Conservation (phyloP, 2,113 vertebrate genomes). For the Clarias gariepinus region DNA sequence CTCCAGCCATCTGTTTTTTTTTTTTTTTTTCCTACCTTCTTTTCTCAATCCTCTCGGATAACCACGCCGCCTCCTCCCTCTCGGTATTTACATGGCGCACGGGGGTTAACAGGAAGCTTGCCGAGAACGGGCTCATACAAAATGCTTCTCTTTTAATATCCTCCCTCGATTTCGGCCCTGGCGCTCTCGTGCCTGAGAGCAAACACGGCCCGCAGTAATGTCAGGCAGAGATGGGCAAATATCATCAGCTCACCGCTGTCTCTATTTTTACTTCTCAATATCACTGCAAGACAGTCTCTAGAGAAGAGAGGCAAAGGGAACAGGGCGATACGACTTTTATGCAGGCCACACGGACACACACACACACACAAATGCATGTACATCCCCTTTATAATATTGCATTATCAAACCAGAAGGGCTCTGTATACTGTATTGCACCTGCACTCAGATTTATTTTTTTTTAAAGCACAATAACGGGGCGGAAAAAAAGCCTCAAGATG, state of each 20-base stretch:
- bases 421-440: conserved; percentile 23
- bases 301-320: conserved; percentile 29
- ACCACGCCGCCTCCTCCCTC: conserved; percentile 59
- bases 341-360: conserved; percentile 9
- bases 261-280: conserved; percentile 73
- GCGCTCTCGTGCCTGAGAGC: conserved; percentile 60
- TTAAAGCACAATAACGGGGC: neutral
- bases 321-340: conserved; percentile 22
- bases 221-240: conserved; percentile 72
- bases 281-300: conserved; percentile 33
- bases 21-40: neutral
- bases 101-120: conserved; percentile 56
- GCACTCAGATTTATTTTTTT: conserved; percentile 1
- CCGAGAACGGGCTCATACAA: conserved; percentile 65
- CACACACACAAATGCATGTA: neutral
- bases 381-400: conserved; percentile 10
- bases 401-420: conserved; percentile 9
- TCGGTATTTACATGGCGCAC: conserved; percentile 72
- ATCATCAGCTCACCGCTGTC: conserved; percentile 69
- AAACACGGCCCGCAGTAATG: conserved; percentile 69
- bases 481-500: neutral
- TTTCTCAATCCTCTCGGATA: conserved; percentile 51
- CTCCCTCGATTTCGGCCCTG: conserved; percentile 61
- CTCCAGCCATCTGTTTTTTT: neutral
- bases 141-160: conserved; percentile 73